Base-by-base conservation (phyloP, 2,888 invertebrate species). In the Thymelicus sylvestris region DNA sequence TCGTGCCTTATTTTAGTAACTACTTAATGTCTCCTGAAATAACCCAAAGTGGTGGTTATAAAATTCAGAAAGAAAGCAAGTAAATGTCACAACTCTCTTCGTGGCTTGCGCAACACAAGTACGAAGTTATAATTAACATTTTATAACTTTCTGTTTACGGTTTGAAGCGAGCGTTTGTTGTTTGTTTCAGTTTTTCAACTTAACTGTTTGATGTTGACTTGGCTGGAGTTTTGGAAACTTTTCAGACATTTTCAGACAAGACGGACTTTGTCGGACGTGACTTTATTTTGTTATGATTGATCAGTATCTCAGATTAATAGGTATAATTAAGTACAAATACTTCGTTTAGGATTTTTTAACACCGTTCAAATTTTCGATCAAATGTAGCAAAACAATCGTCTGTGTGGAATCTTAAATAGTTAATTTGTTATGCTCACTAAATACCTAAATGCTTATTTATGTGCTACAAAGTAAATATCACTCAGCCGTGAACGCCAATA, bases 121-220 rank as follows among this genome's bases (percentile, higher is more conserved):
- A 80, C 80, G 78, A 88, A 86, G 85, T 87, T 90, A 86, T 86
- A 89, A 89, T 89, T 88, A 89, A 85, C 81, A 81, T 82, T 87
- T 86, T 80, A 80, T 83, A 87, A 88, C 88, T 89, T 89, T 89
- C 86, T 86, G 84, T 86, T 85, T 78, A 82, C 81, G 83, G 81
- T 80, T 83, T 86, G 72, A 76, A 80, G 75, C 77, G 52, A 62
- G 77, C 76, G 78, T 71, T 71, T 81, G 79, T 69, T 80, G 79
- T 83, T 84, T 83, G 80, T 81, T 84, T 81, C 76, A 80, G 80
- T 81, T 83, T 81, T 73, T 76, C 76, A 72, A 68, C 67, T 62
- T 52, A 61, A 50, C 15, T 79, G 72, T 69, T 39, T 59, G 41
- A 71, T 61, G 48, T 61, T 67, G 52, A 67, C 60, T 61, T 67